Conservation (phyloP, 1,140 invertebrate genomes). For the Cherax destructor region DNA sequence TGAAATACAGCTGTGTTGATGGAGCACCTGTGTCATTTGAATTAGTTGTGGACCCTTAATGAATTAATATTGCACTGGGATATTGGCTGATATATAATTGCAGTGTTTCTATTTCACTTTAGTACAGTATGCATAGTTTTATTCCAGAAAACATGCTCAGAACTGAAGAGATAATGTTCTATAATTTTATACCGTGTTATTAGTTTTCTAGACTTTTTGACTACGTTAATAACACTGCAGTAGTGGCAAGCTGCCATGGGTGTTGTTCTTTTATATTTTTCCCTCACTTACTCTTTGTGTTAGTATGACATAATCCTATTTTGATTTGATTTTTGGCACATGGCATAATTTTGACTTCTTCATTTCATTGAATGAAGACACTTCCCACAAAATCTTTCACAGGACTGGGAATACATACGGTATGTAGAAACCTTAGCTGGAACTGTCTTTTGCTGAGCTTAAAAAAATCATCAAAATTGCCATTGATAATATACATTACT, state of each 20-base stretch:
- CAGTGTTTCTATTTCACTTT: conserved; percentile 9
- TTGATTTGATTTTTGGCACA: conserved; percentile 2
- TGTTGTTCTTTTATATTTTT: not conserved
- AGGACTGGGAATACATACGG: conserved; percentile 34
- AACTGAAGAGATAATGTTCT: not conserved
- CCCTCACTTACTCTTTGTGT: not conserved
- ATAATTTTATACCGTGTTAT: not conserved
- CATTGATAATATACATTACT: conserved; percentile 15
- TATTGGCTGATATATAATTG: conserved; percentile 15
- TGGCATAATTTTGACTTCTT: not conserved
- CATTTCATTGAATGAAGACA: conserved; percentile 7
- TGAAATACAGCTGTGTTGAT: conserved; percentile 9
- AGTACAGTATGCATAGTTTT: conserved; percentile 32
- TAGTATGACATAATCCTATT: not conserved
- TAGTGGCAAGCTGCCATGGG: not conserved
- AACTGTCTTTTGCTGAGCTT: conserved; percentile 27
- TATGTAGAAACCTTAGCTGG: conserved; percentile 26
- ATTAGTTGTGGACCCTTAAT: not conserved
- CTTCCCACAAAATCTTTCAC: conserved; percentile 31
- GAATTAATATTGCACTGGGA: conserved; percentile 20
- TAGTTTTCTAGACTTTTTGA: not conserved
- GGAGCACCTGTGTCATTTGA: conserved; percentile 15
- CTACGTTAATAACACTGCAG: not conserved
- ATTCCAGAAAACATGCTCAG: conserved; percentile 17
- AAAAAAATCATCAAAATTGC: conserved; percentile 1